Evolutionary conservation across 2,113 vertebrate species (phyloP), one percentile per base, ranked within the genome.

Genomic region (Cephalopholis sonnerati): DNA sequence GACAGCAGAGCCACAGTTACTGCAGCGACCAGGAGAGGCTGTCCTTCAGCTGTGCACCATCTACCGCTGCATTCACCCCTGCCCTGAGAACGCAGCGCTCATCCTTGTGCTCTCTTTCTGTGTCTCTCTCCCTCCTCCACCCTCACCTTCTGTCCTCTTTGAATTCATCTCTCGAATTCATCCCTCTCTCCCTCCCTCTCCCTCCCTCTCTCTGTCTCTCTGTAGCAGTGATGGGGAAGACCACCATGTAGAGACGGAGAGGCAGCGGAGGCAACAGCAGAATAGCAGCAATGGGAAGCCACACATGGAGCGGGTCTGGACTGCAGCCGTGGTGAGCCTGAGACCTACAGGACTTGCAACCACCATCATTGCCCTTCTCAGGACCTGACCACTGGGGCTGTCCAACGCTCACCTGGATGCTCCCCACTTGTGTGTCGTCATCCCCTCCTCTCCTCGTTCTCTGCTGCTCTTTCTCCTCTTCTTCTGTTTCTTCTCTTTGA

Each of bases 181-280:
- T 70, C 64, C 36, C 82, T 50, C 62, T 72, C 74, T 85, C 89
- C 82, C 64, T 57, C 87, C 62, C 82, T 86, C 68, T 41, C 81
- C 67, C 76, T 67, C 64, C 46, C 70, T 74, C 83, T 18, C 66
- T 74, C 77, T 82, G 89, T 84, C 84, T 82, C 81, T 74, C 88
- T 93, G 87, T 94, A 97, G 96, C 95, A 96, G 94, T 93, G 91
- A 94, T 90, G 95, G 95, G 96, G 96, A 95, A 94, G 95, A 96
- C 95, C 97, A 98, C 94, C 97, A 98, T 97, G 98, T 99, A 98
- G 97, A 95, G 95, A 90, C 85, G 61, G 94, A 94, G 93, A 93
- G 87, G 89, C 92, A 90, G 86, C 65, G 83, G 91, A 92, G 94
- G 82, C 96, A 97, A 92, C 83, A 91, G 86, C 90, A 88, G 82